Conservation (phyloP, 2,797 vertebrate genomes). For the Phalanger gymnotis region DNA sequence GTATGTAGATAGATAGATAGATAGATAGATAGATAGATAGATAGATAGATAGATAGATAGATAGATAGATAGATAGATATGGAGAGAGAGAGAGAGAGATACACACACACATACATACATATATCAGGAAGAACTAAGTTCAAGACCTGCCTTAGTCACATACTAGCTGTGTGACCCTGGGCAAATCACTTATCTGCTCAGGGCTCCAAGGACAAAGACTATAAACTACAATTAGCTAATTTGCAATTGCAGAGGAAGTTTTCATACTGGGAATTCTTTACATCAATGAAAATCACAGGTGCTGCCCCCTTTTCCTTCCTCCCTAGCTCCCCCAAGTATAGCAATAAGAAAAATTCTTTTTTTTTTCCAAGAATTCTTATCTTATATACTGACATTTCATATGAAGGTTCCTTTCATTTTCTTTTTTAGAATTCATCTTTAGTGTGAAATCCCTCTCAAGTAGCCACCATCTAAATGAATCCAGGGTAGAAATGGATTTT, state of each 20-base stretch:
- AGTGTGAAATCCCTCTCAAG: neutral
- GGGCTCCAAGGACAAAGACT: neutral
- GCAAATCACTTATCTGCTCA: neutral
- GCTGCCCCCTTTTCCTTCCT: neutral
- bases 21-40: no score
- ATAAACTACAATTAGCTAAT: neutral
- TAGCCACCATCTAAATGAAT: constrained; percentile 2
- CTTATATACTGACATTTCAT: neutral
- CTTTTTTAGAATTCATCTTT: neutral
- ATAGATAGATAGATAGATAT: no score
- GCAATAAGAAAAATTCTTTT: neutral
- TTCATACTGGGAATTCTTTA: neutral
- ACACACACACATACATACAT: neutral
- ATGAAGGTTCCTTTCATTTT: neutral
- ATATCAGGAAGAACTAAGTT: neutral
- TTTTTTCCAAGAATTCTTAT: neutral
- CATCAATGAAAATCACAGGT: neutral
- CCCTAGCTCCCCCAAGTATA: neutral
- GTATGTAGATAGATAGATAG: no score
- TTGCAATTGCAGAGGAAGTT: neutral
- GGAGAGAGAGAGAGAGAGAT: no score
- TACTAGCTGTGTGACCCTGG: neutral
- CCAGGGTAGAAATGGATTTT: neutral
- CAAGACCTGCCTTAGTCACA: neutral
- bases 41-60: no score